Base-by-base conservation (phyloP, 2,888 invertebrate species). In the Glaucopsyche alexis region DNA sequence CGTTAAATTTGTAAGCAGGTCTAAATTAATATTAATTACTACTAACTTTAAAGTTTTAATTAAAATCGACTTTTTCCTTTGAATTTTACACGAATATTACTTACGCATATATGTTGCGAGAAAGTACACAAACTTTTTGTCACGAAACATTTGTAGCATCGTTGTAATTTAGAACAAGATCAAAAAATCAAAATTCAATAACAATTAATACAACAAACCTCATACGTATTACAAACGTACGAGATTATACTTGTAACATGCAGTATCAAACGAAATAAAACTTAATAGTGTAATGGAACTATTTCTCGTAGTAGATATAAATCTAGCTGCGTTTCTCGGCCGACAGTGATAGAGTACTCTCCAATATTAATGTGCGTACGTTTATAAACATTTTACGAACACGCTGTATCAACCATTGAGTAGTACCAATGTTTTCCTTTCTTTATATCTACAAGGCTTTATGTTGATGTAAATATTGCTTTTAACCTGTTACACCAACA, bases 261-360 rank as follows among this genome's bases (percentile, higher is more conserved):
- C 55, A 60, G 60, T 55, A 42, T 52, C 40, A 42, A 71, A 72
- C 71, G 52, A 69, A 75, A 73, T 71, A 74, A 75, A 74, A 76
- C 69, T 71, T 75, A 72, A 75, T 74, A 73, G 75, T 75, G 74
- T 73, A 74, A 74, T 78, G 74, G 74, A 73, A 76, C 71, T 75
- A 76, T 76, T 76, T 75, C 74, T 77, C 71, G 72, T 71, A 75
- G 74, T 74, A 75, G 78, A 77, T 78, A 76, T 78, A 74, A 76
- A 77, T 77, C 76, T 73, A 74, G 74, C 71, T 71, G 72, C 71
- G 75, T 73, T 73, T 72, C 78, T 75, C 72, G 67, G 65, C 71
- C 74, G 77, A 77, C 75, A 76, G 75, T 77, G 75, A 78, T 74
- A 74, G 72, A 78, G 77, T 74, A 72, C 76, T 76, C 74, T 75